Evolutionary conservation across 1,140 invertebrate genomes (phyloP).

Genomic region (Ruditapes philippinarum): DNA sequence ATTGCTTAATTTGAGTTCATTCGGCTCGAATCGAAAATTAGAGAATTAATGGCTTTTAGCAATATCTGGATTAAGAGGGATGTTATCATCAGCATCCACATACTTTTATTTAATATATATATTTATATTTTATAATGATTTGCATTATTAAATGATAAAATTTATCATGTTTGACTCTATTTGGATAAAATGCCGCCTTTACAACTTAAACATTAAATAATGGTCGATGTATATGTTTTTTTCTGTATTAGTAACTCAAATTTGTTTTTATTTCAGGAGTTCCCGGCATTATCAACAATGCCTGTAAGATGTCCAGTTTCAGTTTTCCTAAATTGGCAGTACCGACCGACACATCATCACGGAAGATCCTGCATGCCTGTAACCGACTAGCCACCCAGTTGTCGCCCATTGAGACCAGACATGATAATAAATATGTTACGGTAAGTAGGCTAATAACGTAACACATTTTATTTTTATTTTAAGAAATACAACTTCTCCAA

Average conservation of each 20-base stretch:
- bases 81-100: too few relatives aligned
- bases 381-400: conserved; percentile 55
- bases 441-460: too few relatives aligned
- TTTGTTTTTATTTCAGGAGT: conserved; percentile 59
- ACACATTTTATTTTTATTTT: too few relatives aligned
- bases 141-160: too few relatives aligned
- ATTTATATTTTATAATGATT: too few relatives aligned
- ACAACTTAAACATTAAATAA: not conserved
- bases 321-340: conserved; percentile 41
- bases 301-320: conserved; percentile 61
- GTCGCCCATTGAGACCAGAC: not conserved
- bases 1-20: too few relatives aligned
- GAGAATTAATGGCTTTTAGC: too few relatives aligned
- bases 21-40: too few relatives aligned
- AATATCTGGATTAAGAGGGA: too few relatives aligned
- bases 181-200: not conserved
- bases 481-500: too few relatives aligned
- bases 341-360: conserved; percentile 28
- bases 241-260: too few relatives aligned
- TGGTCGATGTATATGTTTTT: not conserved
- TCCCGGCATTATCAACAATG: conserved; percentile 64
- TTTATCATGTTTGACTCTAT: not conserved
- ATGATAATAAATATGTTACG: conserved; percentile 26
- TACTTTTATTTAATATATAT: too few relatives aligned
- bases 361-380: conserved; percentile 60